Base-by-base conservation (phyloP, 2,113 vertebrate species). In the Bungarus multicinctus region DNA sequence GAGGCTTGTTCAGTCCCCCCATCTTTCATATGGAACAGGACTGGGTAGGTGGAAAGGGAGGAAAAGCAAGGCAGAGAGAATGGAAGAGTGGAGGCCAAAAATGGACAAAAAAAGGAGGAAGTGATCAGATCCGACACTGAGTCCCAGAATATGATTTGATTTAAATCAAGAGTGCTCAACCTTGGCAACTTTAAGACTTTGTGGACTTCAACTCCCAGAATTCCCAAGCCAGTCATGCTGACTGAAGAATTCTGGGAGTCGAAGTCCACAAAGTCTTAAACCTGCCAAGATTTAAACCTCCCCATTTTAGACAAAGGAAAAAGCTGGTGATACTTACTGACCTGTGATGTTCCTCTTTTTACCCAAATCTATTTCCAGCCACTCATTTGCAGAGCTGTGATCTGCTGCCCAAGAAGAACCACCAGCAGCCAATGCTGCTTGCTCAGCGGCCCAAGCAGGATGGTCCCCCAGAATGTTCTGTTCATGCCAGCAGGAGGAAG, bases 281-380 rank as follows among this genome's bases (percentile, higher is more conserved):
- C 0, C 64, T 69, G 30, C n/a, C 12, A 69, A 34, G 30, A 5
- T 69, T 52, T 52, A 52, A 52, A 52, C 50, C 55, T 22, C 55
- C 14, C 30, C 34, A 3, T 81, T 81, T 85, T 22, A 50, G 54
- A 43, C 64, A 89, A 85, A 55, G 39, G 55, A 45, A 81, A 43
- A 60, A 45, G 54, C 20, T n/a, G 27, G n/a, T 1, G 90, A 93
- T 85, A 54, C 50, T 89, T 43, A 92, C 95, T 94, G 92, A 98
- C 98, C 98, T 96, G 98, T 98, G 94, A 99, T 16, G 0, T 85
- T 98, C 95, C 95, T 98, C 96, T 96, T 98, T n/a, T 97, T 96
- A 30, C 96, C 96, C 50, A 99, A 96, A 92, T 98, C 98, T 93
- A 99, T 93, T 95, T 98, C 98, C 93, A 99, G 95, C 98, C 98